phyloP scores from a whole-genome alignment of 2,797 vertebrate species.

The Microctenopoma lineatum region DNA sequence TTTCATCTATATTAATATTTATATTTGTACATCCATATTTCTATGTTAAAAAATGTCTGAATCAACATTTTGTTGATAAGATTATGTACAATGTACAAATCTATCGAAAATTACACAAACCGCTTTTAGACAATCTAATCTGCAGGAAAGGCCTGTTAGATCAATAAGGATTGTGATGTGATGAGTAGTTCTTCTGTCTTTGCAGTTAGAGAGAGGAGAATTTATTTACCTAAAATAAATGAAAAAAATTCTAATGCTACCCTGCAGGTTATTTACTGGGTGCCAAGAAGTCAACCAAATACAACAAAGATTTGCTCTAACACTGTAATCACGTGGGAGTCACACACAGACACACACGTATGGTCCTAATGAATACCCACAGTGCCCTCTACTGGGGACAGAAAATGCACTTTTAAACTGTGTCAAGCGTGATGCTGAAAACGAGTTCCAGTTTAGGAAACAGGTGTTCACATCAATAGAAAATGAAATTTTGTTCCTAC shows the following conservation, averaged over 20 bases:
- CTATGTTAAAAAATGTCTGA: slow-evolving; percentile 5
- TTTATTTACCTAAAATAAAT: slow-evolving; percentile 30
- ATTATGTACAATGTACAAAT: slow-evolving; percentile 12
- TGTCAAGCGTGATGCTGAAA: slow-evolving; percentile 14
- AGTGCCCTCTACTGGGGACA: slow-evolving; percentile 84
- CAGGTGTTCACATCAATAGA: slow-evolving; percentile 45
- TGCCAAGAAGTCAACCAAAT: slow-evolving; percentile 74
- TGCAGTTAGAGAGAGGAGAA: slow-evolving; percentile 37
- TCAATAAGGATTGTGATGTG: slow-evolving; percentile 45
- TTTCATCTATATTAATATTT: slow-evolving; percentile 26
- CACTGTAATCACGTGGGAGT: slow-evolving; percentile 63
- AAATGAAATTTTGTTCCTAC: slow-evolving; percentile 38
- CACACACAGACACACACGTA: slow-evolving; percentile 29
- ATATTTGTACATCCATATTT: not conserved
- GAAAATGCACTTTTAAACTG: slow-evolving; percentile 18
- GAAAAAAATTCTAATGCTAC: slow-evolving; percentile 44
- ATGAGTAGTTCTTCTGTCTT: slow-evolving; percentile 33
- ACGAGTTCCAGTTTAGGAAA: slow-evolving; percentile 29
- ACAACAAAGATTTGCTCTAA: slow-evolving; percentile 77
- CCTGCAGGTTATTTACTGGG: slow-evolving; percentile 72
- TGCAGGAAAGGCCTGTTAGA: slow-evolving; percentile 24
- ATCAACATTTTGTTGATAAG: slow-evolving; percentile 14
- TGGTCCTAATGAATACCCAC: slow-evolving; percentile 67
- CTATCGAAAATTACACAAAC: slow-evolving; percentile 21
- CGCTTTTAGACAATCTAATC: slow-evolving; percentile 32